These are phyloP conservation scores for Phenganax subtilis DNA, from an alignment of 92 coral and sea anemone genomes.

Conservation along the genomic window DNA sequence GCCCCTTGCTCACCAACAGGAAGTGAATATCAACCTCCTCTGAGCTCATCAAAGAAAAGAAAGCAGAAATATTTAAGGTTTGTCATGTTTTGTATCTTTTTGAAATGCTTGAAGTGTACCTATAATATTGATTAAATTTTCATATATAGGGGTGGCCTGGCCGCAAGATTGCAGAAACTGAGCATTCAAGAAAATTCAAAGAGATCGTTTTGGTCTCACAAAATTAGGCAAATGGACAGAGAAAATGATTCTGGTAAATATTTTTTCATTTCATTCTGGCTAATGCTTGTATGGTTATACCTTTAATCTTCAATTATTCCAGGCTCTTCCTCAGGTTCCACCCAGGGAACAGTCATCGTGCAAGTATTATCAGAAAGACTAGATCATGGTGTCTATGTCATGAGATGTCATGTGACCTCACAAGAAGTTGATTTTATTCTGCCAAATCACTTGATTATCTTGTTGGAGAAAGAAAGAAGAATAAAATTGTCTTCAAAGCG, in stretches of 20 bases:
- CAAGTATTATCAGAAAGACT: slow-evolving; percentile 6
- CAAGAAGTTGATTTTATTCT: slow-evolving; percentile 11
- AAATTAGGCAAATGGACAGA: neutral
- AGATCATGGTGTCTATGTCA: slow-evolving; percentile 33
- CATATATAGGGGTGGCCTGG: slow-evolving; percentile 10
- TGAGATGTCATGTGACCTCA: slow-evolving; percentile 31
- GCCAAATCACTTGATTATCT: slow-evolving; percentile 20
- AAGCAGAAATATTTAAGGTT: slow-evolving; percentile 27
- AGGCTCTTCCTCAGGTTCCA: neutral
- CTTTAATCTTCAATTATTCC: neutral
- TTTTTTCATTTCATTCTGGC: neutral
- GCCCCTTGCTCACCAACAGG: slow-evolving; percentile 5
- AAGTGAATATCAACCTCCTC: neutral
- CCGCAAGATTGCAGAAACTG: slow-evolving; percentile 27
- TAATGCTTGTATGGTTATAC: neutral
- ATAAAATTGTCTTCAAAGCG: neutral
- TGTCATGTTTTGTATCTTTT: neutral
- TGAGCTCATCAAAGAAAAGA: slow-evolving; percentile 16
- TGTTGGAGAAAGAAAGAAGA: slow-evolving; percentile 12
- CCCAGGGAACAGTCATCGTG: neutral
- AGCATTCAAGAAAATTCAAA: slow-evolving; percentile 1
- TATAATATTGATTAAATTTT: neutral
- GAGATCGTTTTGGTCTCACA: slow-evolving; percentile 31
- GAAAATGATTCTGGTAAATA: neutral
- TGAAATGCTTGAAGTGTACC: neutral